These are phyloP conservation scores for Goniozus legneri DNA, from an alignment of 1,140 invertebrate species.

Conservation along the genomic window DNA sequence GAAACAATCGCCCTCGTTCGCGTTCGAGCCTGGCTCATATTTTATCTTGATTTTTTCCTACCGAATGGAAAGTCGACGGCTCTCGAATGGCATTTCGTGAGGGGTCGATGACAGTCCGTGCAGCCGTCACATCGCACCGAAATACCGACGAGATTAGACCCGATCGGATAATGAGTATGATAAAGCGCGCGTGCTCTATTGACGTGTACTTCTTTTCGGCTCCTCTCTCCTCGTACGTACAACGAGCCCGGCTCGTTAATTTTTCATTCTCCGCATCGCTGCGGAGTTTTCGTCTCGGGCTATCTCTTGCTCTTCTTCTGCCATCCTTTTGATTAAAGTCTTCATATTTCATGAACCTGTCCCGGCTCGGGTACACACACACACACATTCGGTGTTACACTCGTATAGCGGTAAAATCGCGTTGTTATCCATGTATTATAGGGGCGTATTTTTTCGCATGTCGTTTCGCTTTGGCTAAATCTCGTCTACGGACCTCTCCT, in stretches of 20 bases:
- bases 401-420: no score
- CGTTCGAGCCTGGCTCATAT: no score
- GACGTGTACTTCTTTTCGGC: conserved; percentile 12
- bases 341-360: conserved; percentile 33
- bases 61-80: no score
- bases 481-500: no score
- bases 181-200: conserved; percentile 1
- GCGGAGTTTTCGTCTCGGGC: conserved; percentile 19
- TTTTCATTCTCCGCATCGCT: conserved; percentile 24
- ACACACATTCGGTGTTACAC: no score
- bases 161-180: conserved; percentile 1
- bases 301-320: conserved; percentile 18
- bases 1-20: no score
- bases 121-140: conserved; percentile 9
- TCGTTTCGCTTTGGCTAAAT: no score
- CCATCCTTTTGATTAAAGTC: conserved; percentile 32
- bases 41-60: no score
- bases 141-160: neutral
- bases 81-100: no score
- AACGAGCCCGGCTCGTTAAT: conserved; percentile 23
- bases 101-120: no score
- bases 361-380: neutral
- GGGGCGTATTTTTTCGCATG: no score
- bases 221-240: conserved; percentile 7
- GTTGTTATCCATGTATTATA: no score